Evolutionary conservation across 2,113 vertebrate species (phyloP).

Genomic region (Aviceda subcristata): DNA sequence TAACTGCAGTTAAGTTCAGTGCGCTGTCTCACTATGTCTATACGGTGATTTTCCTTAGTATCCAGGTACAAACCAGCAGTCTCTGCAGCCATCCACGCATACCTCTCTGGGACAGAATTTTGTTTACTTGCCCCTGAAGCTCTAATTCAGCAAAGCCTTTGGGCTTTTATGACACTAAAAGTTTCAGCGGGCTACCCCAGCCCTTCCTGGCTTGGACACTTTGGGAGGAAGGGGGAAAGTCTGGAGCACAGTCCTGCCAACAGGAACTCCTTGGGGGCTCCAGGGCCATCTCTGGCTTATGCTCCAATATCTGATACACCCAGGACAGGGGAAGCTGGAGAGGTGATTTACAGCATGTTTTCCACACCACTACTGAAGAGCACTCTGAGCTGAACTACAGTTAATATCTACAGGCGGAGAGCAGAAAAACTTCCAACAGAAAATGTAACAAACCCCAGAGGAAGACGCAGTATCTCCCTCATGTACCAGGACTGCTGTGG

Average conservation of each 20-base stretch:
- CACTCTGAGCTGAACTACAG: background rate
- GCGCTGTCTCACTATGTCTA: fast-evolving
- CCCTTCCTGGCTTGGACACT: background rate
- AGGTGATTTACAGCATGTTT: background rate
- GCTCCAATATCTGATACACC: background rate
- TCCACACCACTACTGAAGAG: background rate
- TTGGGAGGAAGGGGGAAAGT: background rate
- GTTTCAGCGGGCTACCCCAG: background rate
- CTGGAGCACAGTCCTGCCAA: background rate
- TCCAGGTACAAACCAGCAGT: background rate
- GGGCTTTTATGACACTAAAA: background rate
- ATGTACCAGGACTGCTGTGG: background rate
- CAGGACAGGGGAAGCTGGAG: background rate
- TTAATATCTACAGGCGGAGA: background rate
- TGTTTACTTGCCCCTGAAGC: background rate
- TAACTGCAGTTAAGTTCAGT: background rate
- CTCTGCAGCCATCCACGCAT: background rate
- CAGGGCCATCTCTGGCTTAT: background rate
- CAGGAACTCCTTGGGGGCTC: background rate
- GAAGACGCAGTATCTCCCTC: background rate
- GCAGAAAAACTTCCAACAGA: background rate
- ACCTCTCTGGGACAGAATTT: background rate
- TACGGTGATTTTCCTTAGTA: background rate
- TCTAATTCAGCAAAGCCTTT: background rate
- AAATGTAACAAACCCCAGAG: background rate